A percentile compares a stretch with the other conserved stretches of the same genome.
phyloP scores from a whole-genome alignment of 2,888 invertebrate genomes.

The Andrena hattorfiana region DNA sequence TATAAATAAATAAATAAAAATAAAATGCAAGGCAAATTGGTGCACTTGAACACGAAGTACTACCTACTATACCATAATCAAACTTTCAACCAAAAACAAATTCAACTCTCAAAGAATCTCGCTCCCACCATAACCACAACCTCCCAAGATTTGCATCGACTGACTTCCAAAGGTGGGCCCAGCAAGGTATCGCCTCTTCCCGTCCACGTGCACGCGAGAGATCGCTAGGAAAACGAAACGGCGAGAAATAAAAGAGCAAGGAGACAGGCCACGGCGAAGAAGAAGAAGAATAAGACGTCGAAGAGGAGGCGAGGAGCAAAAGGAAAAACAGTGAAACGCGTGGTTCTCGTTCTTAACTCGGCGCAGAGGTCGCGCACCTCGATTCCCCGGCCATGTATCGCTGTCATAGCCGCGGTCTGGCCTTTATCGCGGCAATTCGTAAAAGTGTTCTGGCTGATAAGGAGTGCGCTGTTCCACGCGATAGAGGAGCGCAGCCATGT shows the following conservation, averaged over 20 bases:
- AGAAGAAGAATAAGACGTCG: neutral
- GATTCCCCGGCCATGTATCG: slow-evolving; percentile 26
- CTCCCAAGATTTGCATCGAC: neutral
- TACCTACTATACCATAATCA: too few relatives aligned
- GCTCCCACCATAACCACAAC: neutral
- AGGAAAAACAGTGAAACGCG: slow-evolving; percentile 15
- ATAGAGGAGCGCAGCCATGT: slow-evolving; percentile 52
- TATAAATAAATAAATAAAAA: too few relatives aligned
- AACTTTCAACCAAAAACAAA: too few relatives aligned
- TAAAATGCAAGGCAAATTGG: too few relatives aligned
- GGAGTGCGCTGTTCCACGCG: slow-evolving; percentile 45
- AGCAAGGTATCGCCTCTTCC: neutral
- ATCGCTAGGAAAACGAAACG: slow-evolving; percentile 3
- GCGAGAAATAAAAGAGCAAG: neutral
- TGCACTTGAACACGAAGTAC: too few relatives aligned
- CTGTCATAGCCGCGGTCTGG: slow-evolving; percentile 14
- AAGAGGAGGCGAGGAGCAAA: slow-evolving; percentile 17
- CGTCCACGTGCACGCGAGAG: neutral
- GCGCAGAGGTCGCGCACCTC: slow-evolving; percentile 50
- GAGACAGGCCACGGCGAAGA: neutral
- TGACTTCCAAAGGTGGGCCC: neutral
- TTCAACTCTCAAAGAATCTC: too few relatives aligned
- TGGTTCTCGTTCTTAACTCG: slow-evolving; percentile 36
- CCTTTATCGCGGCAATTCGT: slow-evolving; percentile 47
- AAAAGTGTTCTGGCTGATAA: slow-evolving; percentile 45